These are phyloP conservation scores for Zaprionus kolodkinae DNA, from an alignment of 1,140 invertebrate genomes.

Conservation along the genomic window DNA sequence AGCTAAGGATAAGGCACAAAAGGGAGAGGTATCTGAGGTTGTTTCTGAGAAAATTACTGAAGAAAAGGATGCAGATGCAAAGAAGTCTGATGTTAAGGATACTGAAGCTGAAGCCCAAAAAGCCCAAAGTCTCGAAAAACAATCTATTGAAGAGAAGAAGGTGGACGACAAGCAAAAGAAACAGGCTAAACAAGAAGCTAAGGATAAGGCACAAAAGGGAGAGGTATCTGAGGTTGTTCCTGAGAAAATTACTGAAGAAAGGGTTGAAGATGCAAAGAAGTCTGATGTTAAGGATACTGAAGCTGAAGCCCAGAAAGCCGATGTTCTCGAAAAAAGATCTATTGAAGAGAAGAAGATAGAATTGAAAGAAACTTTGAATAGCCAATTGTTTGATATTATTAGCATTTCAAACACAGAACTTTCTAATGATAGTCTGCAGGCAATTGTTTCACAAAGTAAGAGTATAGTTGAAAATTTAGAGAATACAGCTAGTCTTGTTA, in stretches of 20 bases:
- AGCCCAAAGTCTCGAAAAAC: constrained; percentile 9
- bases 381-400: background rate
- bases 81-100: constrained; percentile 6
- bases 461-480: constrained; percentile 53
- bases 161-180: constrained; percentile 14
- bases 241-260: constrained; percentile 30
- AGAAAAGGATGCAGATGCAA: constrained; percentile 13
- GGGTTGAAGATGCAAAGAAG: background rate
- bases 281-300: constrained; percentile 12
- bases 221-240: constrained; percentile 41
- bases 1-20: background rate
- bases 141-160: constrained; percentile 18
- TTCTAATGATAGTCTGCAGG: background rate
- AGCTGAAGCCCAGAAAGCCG: constrained; percentile 50
- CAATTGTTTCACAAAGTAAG: constrained; percentile 4
- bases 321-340: constrained; percentile 31
- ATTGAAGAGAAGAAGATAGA: constrained; percentile 23
- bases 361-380: background rate
- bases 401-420: background rate
- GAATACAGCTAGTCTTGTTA: constrained; percentile 42
- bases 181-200: constrained; percentile 12
- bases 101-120: constrained; percentile 3
- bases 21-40: constrained; percentile 24
- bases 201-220: constrained; percentile 23
- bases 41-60: constrained; percentile 14